A percentile compares a stretch with the other conserved stretches of the same genome.
Conservation (phyloP, 2,797 vertebrate species). For the Limosa lapponica region DNA sequence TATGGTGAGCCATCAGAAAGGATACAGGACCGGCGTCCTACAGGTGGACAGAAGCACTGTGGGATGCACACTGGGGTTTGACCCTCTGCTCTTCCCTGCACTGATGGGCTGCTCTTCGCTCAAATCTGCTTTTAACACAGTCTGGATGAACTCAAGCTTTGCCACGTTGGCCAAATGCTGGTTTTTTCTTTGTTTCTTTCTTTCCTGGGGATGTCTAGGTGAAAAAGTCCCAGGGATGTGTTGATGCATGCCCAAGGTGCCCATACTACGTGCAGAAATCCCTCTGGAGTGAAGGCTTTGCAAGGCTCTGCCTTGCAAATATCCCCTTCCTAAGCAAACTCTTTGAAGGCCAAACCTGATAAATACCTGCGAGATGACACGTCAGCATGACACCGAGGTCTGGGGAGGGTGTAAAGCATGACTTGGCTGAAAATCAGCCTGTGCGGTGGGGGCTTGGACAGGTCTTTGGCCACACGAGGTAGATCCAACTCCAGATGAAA, state of each 20-base stretch:
- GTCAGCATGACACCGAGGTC: not conserved
- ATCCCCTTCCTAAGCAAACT: not conserved
- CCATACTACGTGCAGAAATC: not conserved
- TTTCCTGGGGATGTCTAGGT: not conserved
- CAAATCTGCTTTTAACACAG: not conserved
- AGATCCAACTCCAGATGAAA: not conserved
- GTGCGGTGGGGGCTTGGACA: not conserved
- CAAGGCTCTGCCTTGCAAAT: not conserved
- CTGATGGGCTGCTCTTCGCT: not conserved
- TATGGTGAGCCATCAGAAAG: not conserved
- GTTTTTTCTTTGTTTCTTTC: not conserved
- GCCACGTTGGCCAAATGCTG: not conserved
- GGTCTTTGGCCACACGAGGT: not conserved
- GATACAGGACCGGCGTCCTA: not conserved
- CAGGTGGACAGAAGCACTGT: not conserved
- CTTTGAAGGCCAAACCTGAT: not conserved
- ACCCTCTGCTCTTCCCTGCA: not conserved
- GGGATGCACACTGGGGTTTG: not conserved
- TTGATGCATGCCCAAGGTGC: not conserved
- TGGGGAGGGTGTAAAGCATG: not conserved
- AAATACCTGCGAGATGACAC: not conserved
- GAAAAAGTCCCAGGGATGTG: not conserved
- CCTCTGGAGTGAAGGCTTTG: not conserved
- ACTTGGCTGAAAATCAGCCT: not conserved
- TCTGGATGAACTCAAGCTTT: not conserved